phyloP scores from a whole-genome alignment of 2,888 invertebrate species.

The Ormyrus nitidulus region DNA sequence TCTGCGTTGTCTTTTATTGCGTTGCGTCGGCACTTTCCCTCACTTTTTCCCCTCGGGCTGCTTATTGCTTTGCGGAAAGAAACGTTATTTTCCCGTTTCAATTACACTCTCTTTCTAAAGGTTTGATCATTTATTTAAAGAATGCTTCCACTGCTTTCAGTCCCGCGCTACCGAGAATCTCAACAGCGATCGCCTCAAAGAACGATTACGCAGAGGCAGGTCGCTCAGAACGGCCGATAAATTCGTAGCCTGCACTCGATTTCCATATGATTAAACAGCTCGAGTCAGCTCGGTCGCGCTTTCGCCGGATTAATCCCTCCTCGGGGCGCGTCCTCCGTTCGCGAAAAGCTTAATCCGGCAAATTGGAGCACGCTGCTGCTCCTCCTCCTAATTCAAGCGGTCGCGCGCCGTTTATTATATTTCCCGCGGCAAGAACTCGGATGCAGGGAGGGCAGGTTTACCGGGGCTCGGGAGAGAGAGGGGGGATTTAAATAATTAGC shows the following conservation, averaged over 20 bases:
- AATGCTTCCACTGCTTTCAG: neutral
- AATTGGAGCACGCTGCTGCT: constrained; percentile 18
- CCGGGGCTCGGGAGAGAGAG: neutral
- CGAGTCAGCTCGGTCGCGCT: neutral
- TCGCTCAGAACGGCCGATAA: constrained; percentile 6
- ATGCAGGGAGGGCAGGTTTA: too few species aligned
- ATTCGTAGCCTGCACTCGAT: constrained; percentile 32
- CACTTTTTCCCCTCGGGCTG: constrained; percentile 21
- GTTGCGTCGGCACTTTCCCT: constrained; percentile 1
- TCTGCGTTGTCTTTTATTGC: constrained; percentile 55
- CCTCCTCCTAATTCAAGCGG: constrained; percentile 26
- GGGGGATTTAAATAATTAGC: constrained; percentile 72
- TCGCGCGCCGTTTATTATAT: constrained; percentile 16
- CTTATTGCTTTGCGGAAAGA: constrained; percentile 51
- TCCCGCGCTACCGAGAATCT: neutral
- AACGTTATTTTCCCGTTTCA: neutral
- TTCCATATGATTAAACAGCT: constrained; percentile 44
- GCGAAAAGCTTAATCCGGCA: constrained; percentile 35
- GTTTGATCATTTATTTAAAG: neutral
- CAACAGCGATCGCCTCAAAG: constrained; percentile 6
- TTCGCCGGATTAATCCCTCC: constrained; percentile 20
- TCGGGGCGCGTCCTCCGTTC: neutral
- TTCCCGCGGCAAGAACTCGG: constrained; percentile 3
- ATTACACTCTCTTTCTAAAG: too few species aligned
- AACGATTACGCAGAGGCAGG: constrained; percentile 34